phyloP scores from a whole-genome alignment of 2,113 vertebrate genomes.

The Mus musculus region DNA sequence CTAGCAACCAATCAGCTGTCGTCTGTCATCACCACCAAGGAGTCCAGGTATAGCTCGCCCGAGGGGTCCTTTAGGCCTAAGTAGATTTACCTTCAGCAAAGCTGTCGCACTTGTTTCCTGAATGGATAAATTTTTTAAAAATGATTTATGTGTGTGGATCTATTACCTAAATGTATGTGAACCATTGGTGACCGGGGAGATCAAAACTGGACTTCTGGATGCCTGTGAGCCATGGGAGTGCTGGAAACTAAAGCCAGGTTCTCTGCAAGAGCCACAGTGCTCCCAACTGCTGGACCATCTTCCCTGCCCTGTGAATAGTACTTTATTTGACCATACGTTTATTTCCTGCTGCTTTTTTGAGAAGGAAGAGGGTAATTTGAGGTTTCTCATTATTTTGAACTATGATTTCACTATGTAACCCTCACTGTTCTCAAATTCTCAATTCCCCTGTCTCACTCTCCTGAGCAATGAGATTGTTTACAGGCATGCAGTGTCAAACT shows the following conservation, averaged over 20 bases:
- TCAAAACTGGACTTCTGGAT: background rate
- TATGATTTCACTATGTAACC: background rate
- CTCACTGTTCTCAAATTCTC: background rate
- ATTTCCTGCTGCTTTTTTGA: background rate
- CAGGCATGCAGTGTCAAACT: background rate
- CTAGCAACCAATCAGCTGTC: slow-evolving; percentile 95
- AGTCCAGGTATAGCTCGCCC: slow-evolving; percentile 90
- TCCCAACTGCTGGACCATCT: background rate
- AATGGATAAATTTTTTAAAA: background rate
- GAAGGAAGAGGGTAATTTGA: background rate
- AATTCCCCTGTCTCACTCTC: background rate
- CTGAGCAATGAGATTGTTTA: background rate
- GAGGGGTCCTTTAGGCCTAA: background rate
- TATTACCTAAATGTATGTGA: background rate
- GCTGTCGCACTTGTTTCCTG: background rate
- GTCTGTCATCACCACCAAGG: slow-evolving; percentile 93
- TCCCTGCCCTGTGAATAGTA: background rate
- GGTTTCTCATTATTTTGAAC: background rate
- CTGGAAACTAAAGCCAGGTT: background rate
- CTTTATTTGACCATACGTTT: background rate
- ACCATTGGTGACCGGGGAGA: background rate
- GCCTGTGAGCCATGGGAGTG: background rate
- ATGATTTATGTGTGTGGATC: background rate
- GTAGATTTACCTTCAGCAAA: background rate
- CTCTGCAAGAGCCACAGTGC: background rate